Percentiles rank a stretch among this genome's conserved stretches.
Conservation (phyloP, 2,797 vertebrate genomes). For the Ctenochaetus hawaiiensis region DNA sequence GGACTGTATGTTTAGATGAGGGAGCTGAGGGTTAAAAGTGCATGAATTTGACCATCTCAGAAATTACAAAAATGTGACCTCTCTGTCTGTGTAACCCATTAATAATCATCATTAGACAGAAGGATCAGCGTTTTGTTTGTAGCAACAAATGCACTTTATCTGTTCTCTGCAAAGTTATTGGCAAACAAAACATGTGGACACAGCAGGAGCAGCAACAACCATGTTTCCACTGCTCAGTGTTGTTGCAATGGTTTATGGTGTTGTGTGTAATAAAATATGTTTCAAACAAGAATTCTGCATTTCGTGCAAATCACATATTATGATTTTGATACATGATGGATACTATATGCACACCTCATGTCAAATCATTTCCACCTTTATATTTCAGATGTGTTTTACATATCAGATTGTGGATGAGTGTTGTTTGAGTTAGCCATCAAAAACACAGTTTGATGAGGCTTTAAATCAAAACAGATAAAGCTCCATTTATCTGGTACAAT, state of each 20-base stretch:
- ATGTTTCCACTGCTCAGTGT: conserved; percentile 33
- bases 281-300: conserved; percentile 15
- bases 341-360: not conserved
- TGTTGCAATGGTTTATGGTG: not conserved
- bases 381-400: not conserved
- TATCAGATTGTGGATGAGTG: not conserved
- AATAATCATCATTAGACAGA: conserved; percentile 54
- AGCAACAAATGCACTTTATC: conserved; percentile 54
- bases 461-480: not conserved
- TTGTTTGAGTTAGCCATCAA: conserved; percentile 9
- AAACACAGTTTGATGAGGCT: not conserved
- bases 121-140: conserved; percentile 53
- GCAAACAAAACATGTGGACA: conserved; percentile 46
- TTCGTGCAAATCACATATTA: too few species aligned
- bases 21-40: conserved; percentile 56
- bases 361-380: not conserved
- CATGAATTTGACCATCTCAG: conserved; percentile 47
- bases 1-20: conserved; percentile 62
- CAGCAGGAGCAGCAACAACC: conserved; percentile 42
- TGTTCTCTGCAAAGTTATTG: conserved; percentile 49
- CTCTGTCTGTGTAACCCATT: conserved; percentile 51
- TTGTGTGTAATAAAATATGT: conserved; percentile 31
- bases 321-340: not conserved
- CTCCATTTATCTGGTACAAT: not conserved
- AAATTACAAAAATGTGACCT: conserved; percentile 74